Conservation (phyloP, 2,797 vertebrate species). For the Syngnathus acus region DNA sequence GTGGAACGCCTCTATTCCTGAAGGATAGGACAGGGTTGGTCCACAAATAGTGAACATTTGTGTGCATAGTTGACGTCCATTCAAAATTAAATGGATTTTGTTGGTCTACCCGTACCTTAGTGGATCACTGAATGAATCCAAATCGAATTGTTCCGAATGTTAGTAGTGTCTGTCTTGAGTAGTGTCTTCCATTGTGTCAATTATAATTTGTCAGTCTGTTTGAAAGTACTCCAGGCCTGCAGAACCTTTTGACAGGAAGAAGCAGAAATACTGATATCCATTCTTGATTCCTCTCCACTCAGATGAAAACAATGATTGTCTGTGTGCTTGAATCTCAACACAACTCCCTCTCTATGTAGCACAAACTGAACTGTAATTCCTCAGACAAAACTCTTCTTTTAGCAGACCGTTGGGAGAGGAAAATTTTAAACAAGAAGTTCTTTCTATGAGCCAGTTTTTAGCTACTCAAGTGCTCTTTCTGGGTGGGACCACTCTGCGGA, state of each 20-base stretch:
- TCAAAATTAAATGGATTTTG: too few species aligned
- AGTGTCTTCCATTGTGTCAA: not conserved
- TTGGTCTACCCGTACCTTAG: too few species aligned
- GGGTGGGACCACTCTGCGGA: slow-evolving; percentile 31
- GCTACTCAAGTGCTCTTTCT: slow-evolving; percentile 29
- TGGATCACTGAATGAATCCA: too few species aligned
- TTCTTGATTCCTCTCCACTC: slow-evolving; percentile 23
- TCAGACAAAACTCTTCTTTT: slow-evolving; percentile 15
- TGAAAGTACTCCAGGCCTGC: not conserved
- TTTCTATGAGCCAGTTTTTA: slow-evolving; percentile 47
- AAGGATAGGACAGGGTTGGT: too few species aligned
- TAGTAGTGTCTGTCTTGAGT: too few species aligned
- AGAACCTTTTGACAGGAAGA: not conserved
- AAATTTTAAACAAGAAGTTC: slow-evolving; percentile 56
- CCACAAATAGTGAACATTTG: too few species aligned
- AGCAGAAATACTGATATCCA: slow-evolving; percentile 4
- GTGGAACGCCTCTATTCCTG: too few species aligned
- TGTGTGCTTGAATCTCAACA: slow-evolving; percentile 54
- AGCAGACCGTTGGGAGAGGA: slow-evolving; percentile 24
- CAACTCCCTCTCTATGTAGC: slow-evolving; percentile 8
- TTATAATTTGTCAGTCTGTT: not conserved
- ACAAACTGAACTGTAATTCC: slow-evolving; percentile 31
- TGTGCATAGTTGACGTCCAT: too few species aligned
- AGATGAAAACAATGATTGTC: slow-evolving; percentile 56
- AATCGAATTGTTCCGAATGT: too few species aligned